phyloP scores from a whole-genome alignment of 2,888 invertebrate genomes.

The Acrocera orbiculus region DNA sequence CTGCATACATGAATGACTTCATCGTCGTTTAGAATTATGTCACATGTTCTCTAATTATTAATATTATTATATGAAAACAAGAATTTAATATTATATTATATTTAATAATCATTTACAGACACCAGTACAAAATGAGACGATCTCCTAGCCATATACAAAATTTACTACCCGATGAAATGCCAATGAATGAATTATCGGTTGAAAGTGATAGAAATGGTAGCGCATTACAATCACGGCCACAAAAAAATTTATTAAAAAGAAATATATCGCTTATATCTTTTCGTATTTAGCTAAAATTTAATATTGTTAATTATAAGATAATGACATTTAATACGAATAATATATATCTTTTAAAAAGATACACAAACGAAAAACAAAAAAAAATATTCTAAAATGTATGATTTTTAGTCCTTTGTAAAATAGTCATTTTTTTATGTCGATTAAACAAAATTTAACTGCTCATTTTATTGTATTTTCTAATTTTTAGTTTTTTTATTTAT shows the following conservation, averaged over 20 bases:
- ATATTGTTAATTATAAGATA: too few species aligned
- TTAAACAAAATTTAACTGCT: too few species aligned
- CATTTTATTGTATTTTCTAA: too few species aligned
- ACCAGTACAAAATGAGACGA: conserved; percentile 27
- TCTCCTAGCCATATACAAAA: conserved; percentile 30
- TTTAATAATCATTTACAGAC: conserved; percentile 17
- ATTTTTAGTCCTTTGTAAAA: not conserved
- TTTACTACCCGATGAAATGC: conserved; percentile 27
- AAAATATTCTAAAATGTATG: not conserved
- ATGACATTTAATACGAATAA: not conserved
- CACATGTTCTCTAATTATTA: not conserved
- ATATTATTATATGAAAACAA: not conserved
- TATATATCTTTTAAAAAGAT: not conserved
- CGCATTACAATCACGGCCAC: conserved; percentile 17
- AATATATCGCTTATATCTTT: conserved; percentile 30
- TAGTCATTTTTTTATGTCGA: not conserved
- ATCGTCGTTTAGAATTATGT: not conserved
- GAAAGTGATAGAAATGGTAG: conserved; percentile 19
- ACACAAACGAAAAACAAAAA: not conserved
- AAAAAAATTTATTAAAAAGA: conserved; percentile 23
- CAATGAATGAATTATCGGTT: conserved; percentile 28
- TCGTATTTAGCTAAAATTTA: conserved; percentile 20
- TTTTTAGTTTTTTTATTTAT: too few species aligned
- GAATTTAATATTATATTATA: conserved; percentile 1
- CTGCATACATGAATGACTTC: too few species aligned